Conservation (phyloP, 2,113 vertebrate species). For the Fulmarus glacialis region DNA sequence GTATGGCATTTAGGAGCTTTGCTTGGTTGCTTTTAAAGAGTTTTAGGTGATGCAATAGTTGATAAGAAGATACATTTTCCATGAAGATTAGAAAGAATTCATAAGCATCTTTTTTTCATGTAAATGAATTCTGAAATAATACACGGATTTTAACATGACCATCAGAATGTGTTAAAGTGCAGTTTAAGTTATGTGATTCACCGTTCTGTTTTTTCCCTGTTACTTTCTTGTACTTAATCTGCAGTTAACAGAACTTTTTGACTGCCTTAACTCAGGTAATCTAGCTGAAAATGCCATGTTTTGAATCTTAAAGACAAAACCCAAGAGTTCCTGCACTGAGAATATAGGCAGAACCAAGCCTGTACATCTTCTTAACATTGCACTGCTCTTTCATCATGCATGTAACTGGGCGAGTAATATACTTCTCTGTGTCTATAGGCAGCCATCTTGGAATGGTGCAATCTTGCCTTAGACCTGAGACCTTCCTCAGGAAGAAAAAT, state of each 20-base stretch:
- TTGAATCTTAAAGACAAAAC: background rate
- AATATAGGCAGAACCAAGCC: background rate
- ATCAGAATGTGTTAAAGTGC: background rate
- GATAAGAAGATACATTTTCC: background rate
- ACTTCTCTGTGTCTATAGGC: background rate
- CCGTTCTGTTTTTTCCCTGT: background rate
- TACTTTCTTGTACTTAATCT: background rate
- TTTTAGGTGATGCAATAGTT: background rate
- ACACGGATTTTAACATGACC: background rate
- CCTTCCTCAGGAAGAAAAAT: background rate
- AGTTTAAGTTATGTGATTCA: background rate
- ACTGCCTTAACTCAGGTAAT: background rate
- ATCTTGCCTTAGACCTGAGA: background rate
- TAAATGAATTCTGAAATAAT: background rate
- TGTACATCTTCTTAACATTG: background rate
- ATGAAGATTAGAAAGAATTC: background rate
- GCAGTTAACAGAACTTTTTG: background rate
- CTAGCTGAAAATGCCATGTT: background rate
- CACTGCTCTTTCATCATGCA: background rate
- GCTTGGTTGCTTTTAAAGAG: background rate
- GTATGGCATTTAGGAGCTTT: background rate
- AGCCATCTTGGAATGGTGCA: background rate
- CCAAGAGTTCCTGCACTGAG: background rate
- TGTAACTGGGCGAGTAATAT: rapidly evolving
- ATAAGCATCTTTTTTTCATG: background rate